Evolutionary conservation across 2,113 vertebrate genomes (phyloP), one percentile per base, ranked within the genome.

Genomic region (Scolopax mira): DNA sequence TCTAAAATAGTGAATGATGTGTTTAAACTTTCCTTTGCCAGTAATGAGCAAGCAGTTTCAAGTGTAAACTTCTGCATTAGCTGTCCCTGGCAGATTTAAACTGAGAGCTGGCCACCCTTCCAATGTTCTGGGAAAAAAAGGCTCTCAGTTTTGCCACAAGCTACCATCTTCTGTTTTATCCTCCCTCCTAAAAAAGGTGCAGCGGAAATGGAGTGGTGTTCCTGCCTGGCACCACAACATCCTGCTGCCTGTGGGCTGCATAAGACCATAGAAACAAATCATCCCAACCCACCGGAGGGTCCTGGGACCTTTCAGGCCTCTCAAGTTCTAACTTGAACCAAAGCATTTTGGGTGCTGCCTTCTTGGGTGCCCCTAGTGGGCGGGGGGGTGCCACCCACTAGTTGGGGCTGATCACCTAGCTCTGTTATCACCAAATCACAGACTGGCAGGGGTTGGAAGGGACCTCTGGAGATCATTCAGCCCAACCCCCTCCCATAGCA

Each of bases 121-220:
- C 84, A 30, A 0, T 1, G 24, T 6, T 22, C 48, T 8, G 31
- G 37, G 5, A 19, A n/a, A 79, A 30, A 35, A 19, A 13, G n/a
- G 30, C 21, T 37, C 18, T 37, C 28, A 74, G 18, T 35, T 37
- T 22, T 27, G 12, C 6, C 49, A 6, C 4, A 18, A 64, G 10
- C 25, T 16, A 7, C 18, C 11, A 3, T 3, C 7, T 11, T 37
- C 31, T 10, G 17, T 27, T 28, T 48, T 7, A 61, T 13, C 39
- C 33, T 23, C 57, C 5, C n/a, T 62, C 41, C 39, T 15, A 8
- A 9, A 18, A 30, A 8, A 55, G 16, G 7, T 17, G 66, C 23
- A 10, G 28, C 9, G 61, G 22, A 31, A 81, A 27, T 0, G 3
- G 13, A 27, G 8, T 1, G 2, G 9, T 18, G 28, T 9, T 57